A percentile compares a stretch with the other conserved stretches of the same genome.
These are phyloP conservation scores for Loripinus fragilis DNA, from an alignment of 2,888 invertebrate species.

Conservation along the genomic window DNA sequence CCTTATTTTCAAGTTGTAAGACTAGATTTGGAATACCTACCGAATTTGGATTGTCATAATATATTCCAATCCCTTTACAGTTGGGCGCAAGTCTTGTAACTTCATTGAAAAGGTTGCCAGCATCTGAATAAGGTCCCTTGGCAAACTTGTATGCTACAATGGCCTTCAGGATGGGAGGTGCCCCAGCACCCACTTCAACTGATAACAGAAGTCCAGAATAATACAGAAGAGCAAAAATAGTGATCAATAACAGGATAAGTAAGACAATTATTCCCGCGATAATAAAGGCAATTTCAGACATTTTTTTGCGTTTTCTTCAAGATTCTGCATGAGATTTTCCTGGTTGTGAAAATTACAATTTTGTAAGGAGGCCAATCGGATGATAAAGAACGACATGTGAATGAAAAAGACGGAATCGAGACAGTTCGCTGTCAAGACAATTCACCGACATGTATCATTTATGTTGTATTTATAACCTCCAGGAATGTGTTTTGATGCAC, in stretches of 20 bases:
- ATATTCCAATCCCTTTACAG: conserved; percentile 82
- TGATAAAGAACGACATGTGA: too few species aligned
- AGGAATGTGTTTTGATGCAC: too few species aligned
- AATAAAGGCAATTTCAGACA: conserved; percentile 63
- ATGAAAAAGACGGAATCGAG: too few species aligned
- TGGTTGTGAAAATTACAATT: too few species aligned
- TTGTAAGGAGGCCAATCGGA: too few species aligned
- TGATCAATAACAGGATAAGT: conserved; percentile 74
- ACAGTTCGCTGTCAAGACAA: too few species aligned
- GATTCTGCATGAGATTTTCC: too few species aligned
- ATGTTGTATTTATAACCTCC: too few species aligned
- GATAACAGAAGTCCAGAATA: conserved; percentile 81
- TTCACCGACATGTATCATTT: too few species aligned
- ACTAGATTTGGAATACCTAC: too few species aligned
- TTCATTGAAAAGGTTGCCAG: conserved; percentile 83
- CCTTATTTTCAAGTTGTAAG: too few species aligned
- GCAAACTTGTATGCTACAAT: conserved; percentile 83
- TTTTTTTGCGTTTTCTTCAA: background rate
- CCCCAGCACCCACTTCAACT: conserved; percentile 81
- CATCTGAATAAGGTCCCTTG: conserved; percentile 83
- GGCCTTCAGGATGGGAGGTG: conserved; percentile 79
- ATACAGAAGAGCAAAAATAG: conserved; percentile 74
- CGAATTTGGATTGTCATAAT: conserved; percentile 84
- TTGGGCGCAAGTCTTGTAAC: conserved; percentile 81
- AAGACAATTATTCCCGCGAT: conserved; percentile 73